Evolutionary conservation across 2,888 invertebrate species (phyloP).

Genomic region (Palloptera scutellata): DNA sequence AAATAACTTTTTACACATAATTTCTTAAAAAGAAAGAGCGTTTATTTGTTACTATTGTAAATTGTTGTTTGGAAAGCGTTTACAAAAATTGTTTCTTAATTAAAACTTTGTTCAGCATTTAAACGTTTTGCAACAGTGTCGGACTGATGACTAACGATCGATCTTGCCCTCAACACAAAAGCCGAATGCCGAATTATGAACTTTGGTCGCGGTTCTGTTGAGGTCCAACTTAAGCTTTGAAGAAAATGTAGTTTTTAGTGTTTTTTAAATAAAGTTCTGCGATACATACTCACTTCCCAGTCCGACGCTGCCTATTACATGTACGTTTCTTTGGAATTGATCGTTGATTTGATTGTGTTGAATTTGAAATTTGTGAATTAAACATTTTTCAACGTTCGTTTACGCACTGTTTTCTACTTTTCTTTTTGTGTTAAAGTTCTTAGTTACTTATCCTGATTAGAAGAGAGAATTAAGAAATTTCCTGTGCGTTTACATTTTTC

Average conservation of each 20-base stretch:
- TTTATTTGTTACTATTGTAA: slow-evolving; percentile 17
- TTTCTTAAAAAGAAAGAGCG: slow-evolving; percentile 16
- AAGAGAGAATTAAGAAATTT: slow-evolving; percentile 1
- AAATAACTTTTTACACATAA: slow-evolving; percentile 6
- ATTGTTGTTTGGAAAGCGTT: slow-evolving; percentile 22
- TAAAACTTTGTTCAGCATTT: slow-evolving; percentile 32
- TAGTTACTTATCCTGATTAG: slow-evolving; percentile 1
- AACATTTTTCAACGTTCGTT: slow-evolving; percentile 3
- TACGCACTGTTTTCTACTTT: slow-evolving; percentile 8
- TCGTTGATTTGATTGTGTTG: background rate
- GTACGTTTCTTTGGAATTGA: too few relatives aligned
- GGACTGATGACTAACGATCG: too few relatives aligned
- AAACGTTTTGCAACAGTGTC: slow-evolving; percentile 15
- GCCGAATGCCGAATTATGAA: too few relatives aligned
- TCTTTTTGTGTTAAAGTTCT: background rate
- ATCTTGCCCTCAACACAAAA: too few relatives aligned
- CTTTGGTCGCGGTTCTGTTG: too few relatives aligned
- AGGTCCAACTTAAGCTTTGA: too few relatives aligned
- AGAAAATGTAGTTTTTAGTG: too few relatives aligned
- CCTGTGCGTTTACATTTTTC: background rate
- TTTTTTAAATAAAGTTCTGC: too few relatives aligned
- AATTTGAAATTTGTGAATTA: background rate
- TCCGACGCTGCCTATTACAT: too few relatives aligned
- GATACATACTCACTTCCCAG: too few relatives aligned
- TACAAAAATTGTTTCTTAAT: slow-evolving; percentile 25